Evolutionary conservation across 2,797 vertebrate species (phyloP).

Genomic region (Gambelia wislizenii): DNA sequence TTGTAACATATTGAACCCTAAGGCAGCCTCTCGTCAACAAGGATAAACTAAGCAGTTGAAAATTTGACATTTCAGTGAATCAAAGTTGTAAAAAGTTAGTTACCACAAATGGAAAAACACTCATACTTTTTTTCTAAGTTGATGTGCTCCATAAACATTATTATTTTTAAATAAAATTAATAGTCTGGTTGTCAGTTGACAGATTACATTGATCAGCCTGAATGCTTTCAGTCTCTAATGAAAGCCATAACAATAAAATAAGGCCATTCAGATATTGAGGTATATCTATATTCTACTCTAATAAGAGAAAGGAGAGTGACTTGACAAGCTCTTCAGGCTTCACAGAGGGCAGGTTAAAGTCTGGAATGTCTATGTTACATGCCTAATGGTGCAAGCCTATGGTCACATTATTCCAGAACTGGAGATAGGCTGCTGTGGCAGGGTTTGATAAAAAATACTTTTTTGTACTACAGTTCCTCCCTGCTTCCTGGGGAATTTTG

Average conservation of each 20-base stretch:
- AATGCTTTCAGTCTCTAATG: not conserved
- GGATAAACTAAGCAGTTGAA: not conserved
- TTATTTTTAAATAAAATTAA: not conserved
- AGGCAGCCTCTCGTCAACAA: not conserved
- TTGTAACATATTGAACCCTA: conserved; percentile 4
- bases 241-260: not conserved
- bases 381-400: not conserved
- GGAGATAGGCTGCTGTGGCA: not conserved
- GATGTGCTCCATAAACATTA: not conserved
- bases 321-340: not conserved
- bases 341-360: not conserved
- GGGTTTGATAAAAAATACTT: not conserved
- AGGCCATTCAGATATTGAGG: not conserved
- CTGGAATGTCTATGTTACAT: not conserved
- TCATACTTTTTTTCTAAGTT: not conserved
- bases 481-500: no score
- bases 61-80: conserved; percentile 2
- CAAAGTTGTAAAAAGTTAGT: conserved; percentile 1
- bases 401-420: not conserved
- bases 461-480: no score
- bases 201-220: not conserved
- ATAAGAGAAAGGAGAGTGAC: not conserved
- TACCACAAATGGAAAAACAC: not conserved
- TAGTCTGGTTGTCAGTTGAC: not conserved
- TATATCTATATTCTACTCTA: not conserved